Base-by-base conservation (phyloP, 2,113 vertebrate genomes). In the Canis aureus region DNA sequence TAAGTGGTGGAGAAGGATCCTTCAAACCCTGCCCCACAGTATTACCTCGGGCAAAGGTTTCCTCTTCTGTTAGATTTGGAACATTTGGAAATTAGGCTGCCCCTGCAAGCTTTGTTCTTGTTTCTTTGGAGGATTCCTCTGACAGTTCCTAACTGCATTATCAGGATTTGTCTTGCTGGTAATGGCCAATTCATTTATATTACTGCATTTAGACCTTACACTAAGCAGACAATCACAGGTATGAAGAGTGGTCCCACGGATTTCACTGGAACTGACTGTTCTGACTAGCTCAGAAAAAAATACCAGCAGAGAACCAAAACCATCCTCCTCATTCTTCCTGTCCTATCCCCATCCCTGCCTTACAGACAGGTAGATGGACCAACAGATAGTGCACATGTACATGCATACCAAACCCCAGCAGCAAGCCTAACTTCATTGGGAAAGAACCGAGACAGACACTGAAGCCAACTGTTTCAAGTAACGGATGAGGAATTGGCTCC, bases 181-280 rank as follows among this genome's bases (percentile, higher is more conserved):
- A 95, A 96, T 90, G 87, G 90, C 92, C 95, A 96, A 95, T 95
- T 97, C 89, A 96, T 96, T 97, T 97, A 81, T 84, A 96, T 96
- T 35, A 79, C 53, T 38, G 38, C 86, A 74, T 94, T 95, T 62
- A 97, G 91, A 84, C 94, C 76, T 87, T 80, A n/a, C 79, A 87
- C 82, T 59, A 78, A 93, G 76, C 88, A 85, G 80, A 91, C 82
- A 66, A 74, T 78, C 11, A 8, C 60, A 98, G 91, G 86, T 92
- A 91, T 66, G 79, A 80, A 87, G 86, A 60, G 57, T 1, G 64
- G 67, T 60, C 73, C 73, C 80, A 55, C 0, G 1, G 55, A 89
- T 80, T 87, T 79, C 95, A 35, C 1, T 12, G 57, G 57, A 79
- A 62, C 29, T 1, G 32, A 20, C 43, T 49, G 38, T 16, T 82